Percentiles rank a stretch among this genome's conserved stretches.
Evolutionary conservation across 2,113 vertebrate genomes (phyloP).

Genomic region (Rhizomys pruinosus): DNA sequence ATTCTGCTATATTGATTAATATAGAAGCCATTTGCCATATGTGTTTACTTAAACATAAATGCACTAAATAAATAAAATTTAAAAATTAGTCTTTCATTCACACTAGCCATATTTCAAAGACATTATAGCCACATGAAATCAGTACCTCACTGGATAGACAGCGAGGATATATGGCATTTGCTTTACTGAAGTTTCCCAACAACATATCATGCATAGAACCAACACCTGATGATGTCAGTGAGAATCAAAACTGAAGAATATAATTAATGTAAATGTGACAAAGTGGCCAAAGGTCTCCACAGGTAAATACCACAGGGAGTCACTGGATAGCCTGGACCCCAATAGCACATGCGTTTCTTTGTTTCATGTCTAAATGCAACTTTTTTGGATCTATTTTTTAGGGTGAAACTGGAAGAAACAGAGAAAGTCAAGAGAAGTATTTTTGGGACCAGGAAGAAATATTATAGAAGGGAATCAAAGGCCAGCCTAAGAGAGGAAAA

Average conservation of each 20-base stretch:
- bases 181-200: neutral
- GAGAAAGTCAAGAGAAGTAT: neutral
- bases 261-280: neutral
- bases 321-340: neutral
- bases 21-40: neutral
- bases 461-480: neutral
- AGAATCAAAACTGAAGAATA: neutral
- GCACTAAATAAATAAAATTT: slow-evolving; percentile 21
- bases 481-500: too few species aligned
- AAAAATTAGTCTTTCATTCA: neutral
- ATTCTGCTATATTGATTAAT: neutral
- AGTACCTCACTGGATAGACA: neutral
- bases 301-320: neutral
- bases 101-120: neutral
- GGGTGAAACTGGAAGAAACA: neutral
- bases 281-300: neutral
- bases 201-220: neutral
- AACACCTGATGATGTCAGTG: neutral
- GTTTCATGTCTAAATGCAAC: neutral
- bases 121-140: neutral
- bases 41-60: neutral
- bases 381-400: too few species aligned
- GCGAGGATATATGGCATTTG: neutral
- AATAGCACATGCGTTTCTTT: neutral
- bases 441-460: too few species aligned